Evolutionary conservation across 2,888 invertebrate genomes (phyloP), one percentile per base, ranked within the genome.

Genomic region (Phorcus lineatus): DNA sequence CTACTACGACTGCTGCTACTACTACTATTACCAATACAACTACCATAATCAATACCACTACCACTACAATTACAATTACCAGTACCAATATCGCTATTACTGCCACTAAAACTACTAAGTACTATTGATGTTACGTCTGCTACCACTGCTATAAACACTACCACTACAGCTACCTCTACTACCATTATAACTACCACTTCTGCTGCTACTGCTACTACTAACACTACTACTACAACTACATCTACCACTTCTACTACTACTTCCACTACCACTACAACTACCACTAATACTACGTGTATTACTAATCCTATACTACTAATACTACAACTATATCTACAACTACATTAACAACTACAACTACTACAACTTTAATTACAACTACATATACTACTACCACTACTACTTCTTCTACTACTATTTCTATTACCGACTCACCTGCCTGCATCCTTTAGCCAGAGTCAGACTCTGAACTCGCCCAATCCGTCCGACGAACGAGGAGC

Each of bases 11-110:
- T 47, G 13, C 13, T 47, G 13, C 47, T 52, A 53, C 75, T 75
- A 28, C 77, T 77, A 77, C 55, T 77, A 57, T 57, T 77, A 57
- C 57, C 57, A 55, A 57, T 77, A 77, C 77, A 57, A 77, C 57
- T 77, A 77, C 57, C 57, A 57, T 57, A 57, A 77, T 57, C 57
- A 77, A 57, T 77, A 57, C 77, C 57, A 77, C 57, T 57, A 57
- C 57, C 57, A 77, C 57, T 77, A 77, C 77, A 57, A 77, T 57
- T 77, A 57, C 77, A 57, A 57, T 57, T 77, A 57, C 57, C 57
- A 77, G 57, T 77, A 57, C 77, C 36, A 77, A 57, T 77, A 77
- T 57, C 6, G 17, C 2, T 47, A 47, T 1, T 47, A 47, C 7
- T 47, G 1, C 7, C 47, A 47, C 47, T 47, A 47, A 4, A 9